Conservation (phyloP, 2,888 invertebrate species). For the Drosophila fulvimacula region DNA sequence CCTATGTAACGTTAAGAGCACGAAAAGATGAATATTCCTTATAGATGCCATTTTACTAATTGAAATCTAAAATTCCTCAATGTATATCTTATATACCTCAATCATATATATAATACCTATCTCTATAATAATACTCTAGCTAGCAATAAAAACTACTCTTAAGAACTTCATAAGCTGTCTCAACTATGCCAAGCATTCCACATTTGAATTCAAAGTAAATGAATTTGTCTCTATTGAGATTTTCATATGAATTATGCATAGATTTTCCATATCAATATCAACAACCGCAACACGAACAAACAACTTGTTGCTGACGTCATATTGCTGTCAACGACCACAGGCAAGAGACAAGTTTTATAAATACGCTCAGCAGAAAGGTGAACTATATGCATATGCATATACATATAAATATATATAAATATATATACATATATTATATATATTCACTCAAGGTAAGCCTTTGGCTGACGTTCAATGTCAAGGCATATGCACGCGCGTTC, state of each 20-base stretch:
- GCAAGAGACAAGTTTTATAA: slow-evolving; percentile 30
- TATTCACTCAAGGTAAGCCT: slow-evolving; percentile 51
- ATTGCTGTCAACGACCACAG: slow-evolving; percentile 32
- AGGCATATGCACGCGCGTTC: slow-evolving; percentile 22
- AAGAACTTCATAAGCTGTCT: too few species aligned
- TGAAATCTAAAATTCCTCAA: too few species aligned
- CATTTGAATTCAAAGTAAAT: slow-evolving; percentile 35
- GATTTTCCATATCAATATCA: slow-evolving; percentile 30
- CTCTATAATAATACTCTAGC: not conserved
- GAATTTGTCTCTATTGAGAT: slow-evolving; percentile 11
- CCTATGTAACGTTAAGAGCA: too few species aligned
- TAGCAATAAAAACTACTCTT: not conserved
- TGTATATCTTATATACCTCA: not conserved
- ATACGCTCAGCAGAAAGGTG: slow-evolving; percentile 40
- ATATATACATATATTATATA: not conserved
- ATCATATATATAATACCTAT: not conserved
- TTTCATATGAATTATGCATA: slow-evolving; percentile 14
- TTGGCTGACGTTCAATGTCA: slow-evolving; percentile 45
- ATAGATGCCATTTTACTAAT: too few species aligned
- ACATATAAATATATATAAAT: not conserved
- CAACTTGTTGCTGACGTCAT: slow-evolving; percentile 49
- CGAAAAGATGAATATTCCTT: too few species aligned
- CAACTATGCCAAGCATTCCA: slow-evolving; percentile 22
- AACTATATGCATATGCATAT: slow-evolving; percentile 40
- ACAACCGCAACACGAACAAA: slow-evolving; percentile 4